These are phyloP conservation scores for Equus przewalskii DNA, from an alignment of 2,113 vertebrate species.

Conservation along the genomic window DNA sequence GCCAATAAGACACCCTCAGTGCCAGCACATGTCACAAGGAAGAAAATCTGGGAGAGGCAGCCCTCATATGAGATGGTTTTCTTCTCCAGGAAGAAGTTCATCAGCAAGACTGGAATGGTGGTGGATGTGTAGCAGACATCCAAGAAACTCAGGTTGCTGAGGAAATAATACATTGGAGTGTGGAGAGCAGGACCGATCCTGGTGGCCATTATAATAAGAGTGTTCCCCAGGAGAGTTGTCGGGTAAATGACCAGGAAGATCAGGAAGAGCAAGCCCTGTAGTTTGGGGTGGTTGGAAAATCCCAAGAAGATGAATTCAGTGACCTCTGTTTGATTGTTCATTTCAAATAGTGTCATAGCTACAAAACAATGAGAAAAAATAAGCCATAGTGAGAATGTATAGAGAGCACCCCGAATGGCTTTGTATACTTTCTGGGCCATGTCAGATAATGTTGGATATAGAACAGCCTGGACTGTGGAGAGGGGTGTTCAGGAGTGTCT, in stretches of 20 bases:
- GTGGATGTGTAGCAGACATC: conserved; percentile 64
- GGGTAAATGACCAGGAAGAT: conserved; percentile 62
- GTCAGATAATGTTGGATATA: not conserved
- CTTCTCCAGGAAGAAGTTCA: conserved; percentile 67
- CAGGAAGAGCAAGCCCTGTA: conserved; percentile 62
- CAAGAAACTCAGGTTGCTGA: conserved; percentile 74
- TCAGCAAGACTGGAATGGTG: conserved; percentile 27
- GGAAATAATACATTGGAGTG: conserved; percentile 69
- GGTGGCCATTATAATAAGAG: not conserved
- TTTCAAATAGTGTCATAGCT: conserved; percentile 2
- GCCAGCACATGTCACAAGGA: conserved; percentile 21
- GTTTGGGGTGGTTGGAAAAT: conserved; percentile 67
- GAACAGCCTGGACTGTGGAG: not conserved
- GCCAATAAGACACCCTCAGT: conserved; percentile 59
- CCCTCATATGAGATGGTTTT: conserved; percentile 55
- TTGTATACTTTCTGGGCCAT: not conserved
- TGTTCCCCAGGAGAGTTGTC: conserved; percentile 36
- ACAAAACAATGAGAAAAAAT: not conserved
- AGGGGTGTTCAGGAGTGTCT: not conserved
- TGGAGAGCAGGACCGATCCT: conserved; percentile 47
- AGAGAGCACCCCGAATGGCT: not conserved
- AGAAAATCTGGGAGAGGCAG: conserved; percentile 63
- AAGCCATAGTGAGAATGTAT: not conserved
- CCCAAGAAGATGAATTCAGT: conserved; percentile 71
- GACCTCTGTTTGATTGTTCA: conserved; percentile 54